These are phyloP conservation scores for Glyphotaelius pellucidus DNA, from an alignment of 2,888 invertebrate genomes.

Conservation along the genomic window DNA sequence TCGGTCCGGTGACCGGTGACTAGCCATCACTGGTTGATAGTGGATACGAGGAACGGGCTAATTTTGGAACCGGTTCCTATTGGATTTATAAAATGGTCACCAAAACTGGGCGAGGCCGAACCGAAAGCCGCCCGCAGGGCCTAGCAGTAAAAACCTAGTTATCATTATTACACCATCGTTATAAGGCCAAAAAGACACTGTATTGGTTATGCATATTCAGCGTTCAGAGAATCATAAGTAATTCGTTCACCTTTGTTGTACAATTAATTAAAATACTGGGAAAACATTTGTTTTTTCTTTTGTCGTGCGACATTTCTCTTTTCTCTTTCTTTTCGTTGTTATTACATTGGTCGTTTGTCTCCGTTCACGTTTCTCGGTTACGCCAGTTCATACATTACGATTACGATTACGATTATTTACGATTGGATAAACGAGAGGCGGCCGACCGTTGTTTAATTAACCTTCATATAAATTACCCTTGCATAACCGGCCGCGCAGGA, in stretches of 20 bases:
- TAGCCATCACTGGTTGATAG: too few species aligned
- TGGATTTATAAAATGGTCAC: too few species aligned
- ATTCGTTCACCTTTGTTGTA: not conserved
- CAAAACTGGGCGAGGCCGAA: too few species aligned
- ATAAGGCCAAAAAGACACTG: not conserved
- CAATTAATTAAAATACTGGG: not conserved
- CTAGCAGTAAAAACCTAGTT: too few species aligned
- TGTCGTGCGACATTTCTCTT: not conserved
- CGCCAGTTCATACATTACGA: not conserved
- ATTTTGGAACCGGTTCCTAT: too few species aligned
- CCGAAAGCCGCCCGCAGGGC: too few species aligned
- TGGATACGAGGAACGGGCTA: too few species aligned
- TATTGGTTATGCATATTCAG: not conserved
- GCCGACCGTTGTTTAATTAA: not conserved
- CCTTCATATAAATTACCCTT: conserved; percentile 2
- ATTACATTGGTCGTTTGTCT: not conserved
- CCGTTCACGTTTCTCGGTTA: conserved; percentile 2
- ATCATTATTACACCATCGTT: not conserved
- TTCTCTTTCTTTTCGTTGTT: not conserved
- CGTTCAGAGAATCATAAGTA: not conserved
- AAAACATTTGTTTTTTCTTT: not conserved
- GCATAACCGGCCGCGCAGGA: not conserved
- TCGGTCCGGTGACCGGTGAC: too few species aligned
- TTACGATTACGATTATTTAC: not conserved
- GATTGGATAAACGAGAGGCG: not conserved